Conservation (phyloP, 2,113 vertebrate species). For the Burhinus bistriatus region DNA sequence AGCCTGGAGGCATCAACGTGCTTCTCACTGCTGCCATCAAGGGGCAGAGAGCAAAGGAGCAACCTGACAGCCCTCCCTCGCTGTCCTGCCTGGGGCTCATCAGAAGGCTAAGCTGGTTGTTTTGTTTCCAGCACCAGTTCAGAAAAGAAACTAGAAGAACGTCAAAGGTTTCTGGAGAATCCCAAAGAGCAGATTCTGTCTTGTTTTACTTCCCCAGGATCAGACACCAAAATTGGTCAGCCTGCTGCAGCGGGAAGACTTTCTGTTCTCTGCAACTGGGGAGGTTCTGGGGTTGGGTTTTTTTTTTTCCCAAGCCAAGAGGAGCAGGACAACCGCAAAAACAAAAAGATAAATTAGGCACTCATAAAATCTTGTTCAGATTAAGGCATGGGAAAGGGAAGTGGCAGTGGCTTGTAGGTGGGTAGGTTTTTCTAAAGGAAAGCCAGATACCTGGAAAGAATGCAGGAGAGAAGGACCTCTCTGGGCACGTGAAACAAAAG, state of each 20-base stretch:
- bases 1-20: neutral
- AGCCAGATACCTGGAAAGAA: neutral
- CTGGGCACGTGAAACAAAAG: neutral
- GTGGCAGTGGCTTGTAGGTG: neutral
- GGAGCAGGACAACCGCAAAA: neutral
- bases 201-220: neutral
- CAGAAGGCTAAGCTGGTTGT: neutral
- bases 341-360: neutral
- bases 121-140: neutral
- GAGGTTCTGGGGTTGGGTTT: neutral
- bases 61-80: neutral
- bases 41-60: neutral
- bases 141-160: neutral
- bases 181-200: neutral
- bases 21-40: neutral
- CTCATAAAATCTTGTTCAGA: neutral
- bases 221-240: neutral
- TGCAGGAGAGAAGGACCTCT: neutral
- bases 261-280: neutral
- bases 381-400: neutral
- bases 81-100: neutral
- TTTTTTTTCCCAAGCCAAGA: neutral
- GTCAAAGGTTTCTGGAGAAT: neutral
- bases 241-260: neutral
- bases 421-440: neutral